Evolutionary conservation across 2,113 vertebrate species (phyloP).

Genomic region (Phainopepla nitens): DNA sequence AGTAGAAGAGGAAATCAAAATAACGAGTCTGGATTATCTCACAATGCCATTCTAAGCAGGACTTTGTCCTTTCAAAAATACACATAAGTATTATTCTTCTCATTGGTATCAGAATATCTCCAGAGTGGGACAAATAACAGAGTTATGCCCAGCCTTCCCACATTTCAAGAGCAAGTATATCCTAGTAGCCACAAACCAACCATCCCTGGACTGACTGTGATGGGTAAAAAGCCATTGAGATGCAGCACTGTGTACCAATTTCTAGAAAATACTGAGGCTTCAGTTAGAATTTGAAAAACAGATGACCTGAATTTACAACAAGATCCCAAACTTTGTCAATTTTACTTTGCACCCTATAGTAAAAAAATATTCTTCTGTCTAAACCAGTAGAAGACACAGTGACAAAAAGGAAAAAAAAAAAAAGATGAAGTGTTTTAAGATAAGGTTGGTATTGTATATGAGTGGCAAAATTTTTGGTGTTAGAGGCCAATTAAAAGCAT

Average conservation of each 20-base stretch:
- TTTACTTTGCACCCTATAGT: background rate
- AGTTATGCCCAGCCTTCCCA: background rate
- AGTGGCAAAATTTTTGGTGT: background rate
- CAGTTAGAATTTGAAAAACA: background rate
- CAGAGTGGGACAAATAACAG: background rate
- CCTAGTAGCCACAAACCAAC: background rate
- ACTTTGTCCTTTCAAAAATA: background rate
- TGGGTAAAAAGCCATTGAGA: background rate
- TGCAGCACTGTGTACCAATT: background rate
- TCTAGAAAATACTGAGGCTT: background rate
- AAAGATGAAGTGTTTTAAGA: background rate
- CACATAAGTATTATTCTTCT: background rate
- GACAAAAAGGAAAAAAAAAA: background rate
- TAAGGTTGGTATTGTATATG: background rate
- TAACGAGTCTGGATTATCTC: background rate
- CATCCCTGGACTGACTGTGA: background rate
- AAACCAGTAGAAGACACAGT: background rate
- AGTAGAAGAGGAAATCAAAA: background rate
- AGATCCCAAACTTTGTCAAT: background rate
- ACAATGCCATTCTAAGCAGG: background rate
- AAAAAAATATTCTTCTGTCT: background rate
- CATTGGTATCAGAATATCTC: background rate
- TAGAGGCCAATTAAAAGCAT: background rate
- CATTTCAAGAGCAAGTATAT: background rate
- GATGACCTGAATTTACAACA: background rate